These are phyloP conservation scores for Leptothorax acervorum DNA, from an alignment of 2,888 invertebrate genomes.

Conservation along the genomic window DNA sequence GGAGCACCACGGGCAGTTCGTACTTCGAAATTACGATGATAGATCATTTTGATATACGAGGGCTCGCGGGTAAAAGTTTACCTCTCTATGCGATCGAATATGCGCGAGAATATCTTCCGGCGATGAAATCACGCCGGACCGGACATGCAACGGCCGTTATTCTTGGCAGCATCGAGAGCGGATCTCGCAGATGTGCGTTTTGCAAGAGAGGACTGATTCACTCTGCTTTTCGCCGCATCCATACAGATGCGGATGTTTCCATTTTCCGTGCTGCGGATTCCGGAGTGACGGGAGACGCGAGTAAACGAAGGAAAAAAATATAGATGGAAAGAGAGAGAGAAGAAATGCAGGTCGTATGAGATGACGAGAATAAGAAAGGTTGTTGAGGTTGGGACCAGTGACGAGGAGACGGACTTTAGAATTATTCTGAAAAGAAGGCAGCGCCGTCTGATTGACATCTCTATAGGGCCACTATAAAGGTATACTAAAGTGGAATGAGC, in stretches of 20 bases:
- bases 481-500: constrained; percentile 80
- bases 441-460: constrained; percentile 83
- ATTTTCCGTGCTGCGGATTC: constrained; percentile 72
- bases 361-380: constrained; percentile 62
- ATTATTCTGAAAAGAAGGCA: constrained; percentile 82
- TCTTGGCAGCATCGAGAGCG: constrained; percentile 71
- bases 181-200: constrained; percentile 72
- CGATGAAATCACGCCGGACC: constrained; percentile 64
- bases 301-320: not conserved
- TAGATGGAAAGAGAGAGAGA: constrained; percentile 1
- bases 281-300: constrained; percentile 48
- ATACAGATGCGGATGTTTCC: constrained; percentile 65
- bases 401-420: constrained; percentile 80
- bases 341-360: constrained; percentile 26
- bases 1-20: not conserved
- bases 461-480: constrained; percentile 80
- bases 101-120: constrained; percentile 56
- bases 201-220: constrained; percentile 53
- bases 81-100: constrained; percentile 58
- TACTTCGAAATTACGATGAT: constrained; percentile 49
- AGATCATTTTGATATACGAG: constrained; percentile 51
- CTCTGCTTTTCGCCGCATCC: constrained; percentile 53
- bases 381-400: constrained; percentile 75
- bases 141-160: constrained; percentile 70
- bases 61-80: constrained; percentile 48